phyloP scores from a whole-genome alignment of 1,140 invertebrate species.

The Formica exsecta region DNA sequence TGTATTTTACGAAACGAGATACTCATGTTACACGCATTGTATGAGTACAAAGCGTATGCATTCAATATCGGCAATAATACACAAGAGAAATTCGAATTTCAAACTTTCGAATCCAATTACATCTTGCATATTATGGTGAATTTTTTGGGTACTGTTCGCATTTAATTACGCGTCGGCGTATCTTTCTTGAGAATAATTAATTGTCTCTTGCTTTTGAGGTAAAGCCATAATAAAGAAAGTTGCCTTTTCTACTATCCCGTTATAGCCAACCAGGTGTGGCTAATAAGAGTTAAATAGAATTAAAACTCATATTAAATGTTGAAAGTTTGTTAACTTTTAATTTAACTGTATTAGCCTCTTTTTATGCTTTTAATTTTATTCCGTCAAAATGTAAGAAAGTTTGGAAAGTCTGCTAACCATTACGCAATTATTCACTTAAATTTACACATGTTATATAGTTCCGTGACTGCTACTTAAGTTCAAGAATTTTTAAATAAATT shows the following conservation, averaged over 20 bases:
- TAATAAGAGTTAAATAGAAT: conserved; percentile 60
- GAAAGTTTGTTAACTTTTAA: conserved; percentile 59
- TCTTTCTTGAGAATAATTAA: conserved; percentile 40
- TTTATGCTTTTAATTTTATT: conserved; percentile 51
- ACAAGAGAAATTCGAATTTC: neutral
- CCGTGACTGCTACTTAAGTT: neutral
- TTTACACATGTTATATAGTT: neutral
- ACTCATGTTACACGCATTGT: neutral
- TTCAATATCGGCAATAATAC: neutral
- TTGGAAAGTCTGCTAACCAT: conserved; percentile 19
- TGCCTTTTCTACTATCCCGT: conserved; percentile 42
- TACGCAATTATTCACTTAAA: conserved; percentile 28
- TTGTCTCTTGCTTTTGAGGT: conserved; percentile 35
- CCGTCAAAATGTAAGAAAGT: conserved; percentile 41
- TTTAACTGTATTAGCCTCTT: conserved; percentile 50
- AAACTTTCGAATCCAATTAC: neutral
- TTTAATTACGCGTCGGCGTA: neutral
- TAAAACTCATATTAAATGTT: conserved; percentile 52
- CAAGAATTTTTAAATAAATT: neutral
- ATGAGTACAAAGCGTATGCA: neutral
- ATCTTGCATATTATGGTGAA: neutral
- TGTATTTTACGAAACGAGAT: neutral
- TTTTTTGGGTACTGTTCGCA: conserved; percentile 15
- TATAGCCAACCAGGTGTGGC: conserved; percentile 49
- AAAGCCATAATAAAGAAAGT: conserved; percentile 56